phyloP scores from a whole-genome alignment of 2,797 vertebrate genomes.

The Hippocampus kuda region DNA sequence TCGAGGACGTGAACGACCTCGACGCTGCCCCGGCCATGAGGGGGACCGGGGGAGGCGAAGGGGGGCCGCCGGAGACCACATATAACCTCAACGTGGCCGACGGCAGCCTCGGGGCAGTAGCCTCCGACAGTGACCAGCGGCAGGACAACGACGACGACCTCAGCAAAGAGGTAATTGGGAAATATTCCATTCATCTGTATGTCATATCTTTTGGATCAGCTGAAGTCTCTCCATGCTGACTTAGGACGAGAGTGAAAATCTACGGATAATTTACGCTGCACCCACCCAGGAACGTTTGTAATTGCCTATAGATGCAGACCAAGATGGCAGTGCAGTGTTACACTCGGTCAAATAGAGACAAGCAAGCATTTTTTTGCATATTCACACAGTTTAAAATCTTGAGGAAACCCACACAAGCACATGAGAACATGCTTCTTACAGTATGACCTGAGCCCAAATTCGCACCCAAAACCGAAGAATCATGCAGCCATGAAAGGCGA shows the following conservation, averaged over 20 bases:
- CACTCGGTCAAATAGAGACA: too few relatives aligned
- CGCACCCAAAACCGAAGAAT: background rate
- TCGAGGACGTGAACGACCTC: constrained; percentile 77
- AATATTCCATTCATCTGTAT: background rate
- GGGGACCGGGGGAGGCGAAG: constrained; percentile 69
- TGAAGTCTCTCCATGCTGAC: background rate
- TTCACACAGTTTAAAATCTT: too few relatives aligned
- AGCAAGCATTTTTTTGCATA: too few relatives aligned
- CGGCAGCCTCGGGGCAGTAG: constrained; percentile 81
- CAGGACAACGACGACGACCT: constrained; percentile 75
- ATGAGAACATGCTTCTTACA: too few relatives aligned
- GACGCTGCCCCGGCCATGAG: constrained; percentile 79
- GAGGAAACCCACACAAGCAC: too few relatives aligned
- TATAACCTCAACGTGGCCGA: constrained; percentile 81
- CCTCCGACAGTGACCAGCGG: constrained; percentile 78
- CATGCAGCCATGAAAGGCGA: background rate
- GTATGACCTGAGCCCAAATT: too few relatives aligned
- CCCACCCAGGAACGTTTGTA: too few relatives aligned
- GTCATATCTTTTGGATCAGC: background rate
- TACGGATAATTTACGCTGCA: too few relatives aligned
- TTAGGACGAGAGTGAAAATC: background rate
- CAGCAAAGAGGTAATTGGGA: constrained; percentile 83
- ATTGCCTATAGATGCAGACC: too few relatives aligned
- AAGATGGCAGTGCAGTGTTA: too few relatives aligned
- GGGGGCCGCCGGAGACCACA: constrained; percentile 69